Conservation (phyloP, 2,797 vertebrate genomes). For the Prionace glauca region DNA sequence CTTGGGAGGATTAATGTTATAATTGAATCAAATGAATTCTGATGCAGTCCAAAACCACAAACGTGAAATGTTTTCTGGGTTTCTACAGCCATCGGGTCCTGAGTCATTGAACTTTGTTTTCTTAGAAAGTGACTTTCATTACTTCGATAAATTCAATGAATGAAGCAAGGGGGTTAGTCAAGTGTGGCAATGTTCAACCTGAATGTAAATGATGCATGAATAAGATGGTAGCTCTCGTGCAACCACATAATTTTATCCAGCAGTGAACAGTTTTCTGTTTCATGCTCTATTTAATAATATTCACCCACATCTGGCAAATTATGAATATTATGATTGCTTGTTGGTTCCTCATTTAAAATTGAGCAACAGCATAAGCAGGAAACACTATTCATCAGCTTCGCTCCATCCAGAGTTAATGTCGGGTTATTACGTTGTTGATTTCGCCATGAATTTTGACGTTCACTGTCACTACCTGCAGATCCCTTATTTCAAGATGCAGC, state of each 20-base stretch:
- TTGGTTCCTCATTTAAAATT: neutral
- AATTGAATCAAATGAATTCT: constrained; percentile 14
- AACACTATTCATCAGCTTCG: neutral
- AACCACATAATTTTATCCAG: neutral
- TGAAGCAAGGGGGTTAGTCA: neutral
- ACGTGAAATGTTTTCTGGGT: neutral
- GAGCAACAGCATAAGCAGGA: neutral
- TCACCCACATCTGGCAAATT: neutral
- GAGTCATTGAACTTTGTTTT: neutral
- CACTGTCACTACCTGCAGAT: too few relatives aligned
- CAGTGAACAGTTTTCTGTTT: neutral
- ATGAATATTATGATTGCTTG: neutral
- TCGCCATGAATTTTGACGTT: too few relatives aligned
- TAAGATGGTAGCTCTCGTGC: neutral
- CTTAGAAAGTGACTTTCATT: neutral
- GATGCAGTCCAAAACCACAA: neutral
- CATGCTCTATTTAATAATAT: neutral
- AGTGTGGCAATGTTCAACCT: neutral
- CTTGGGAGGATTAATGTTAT: neutral
- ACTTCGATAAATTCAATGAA: neutral
- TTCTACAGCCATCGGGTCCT: neutral
- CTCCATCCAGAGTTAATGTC: neutral
- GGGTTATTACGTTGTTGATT: too few relatives aligned
- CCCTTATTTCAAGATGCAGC: too few relatives aligned
- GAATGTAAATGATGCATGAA: neutral